A percentile compares a stretch with the other conserved stretches of the same genome.
These are phyloP conservation scores for Mionectes olivaceus DNA, from an alignment of 2,797 vertebrate genomes.

Conservation along the genomic window DNA sequence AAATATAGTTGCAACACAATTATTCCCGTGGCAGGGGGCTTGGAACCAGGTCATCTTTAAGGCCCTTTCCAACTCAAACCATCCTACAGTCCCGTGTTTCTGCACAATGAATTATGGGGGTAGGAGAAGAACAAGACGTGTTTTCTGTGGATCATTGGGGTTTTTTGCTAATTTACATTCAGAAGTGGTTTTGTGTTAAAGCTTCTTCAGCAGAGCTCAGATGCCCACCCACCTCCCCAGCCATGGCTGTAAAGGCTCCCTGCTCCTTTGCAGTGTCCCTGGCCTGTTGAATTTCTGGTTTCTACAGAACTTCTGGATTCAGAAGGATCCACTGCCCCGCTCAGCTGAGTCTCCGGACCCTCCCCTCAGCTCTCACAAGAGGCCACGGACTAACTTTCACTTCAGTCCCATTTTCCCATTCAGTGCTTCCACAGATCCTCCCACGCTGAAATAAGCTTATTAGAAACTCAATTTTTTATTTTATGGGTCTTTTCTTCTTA, in stretches of 20 bases:
- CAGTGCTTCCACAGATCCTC: neutral
- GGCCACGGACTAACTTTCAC: accelerated
- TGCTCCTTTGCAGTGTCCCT: neutral
- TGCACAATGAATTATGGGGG: accelerated
- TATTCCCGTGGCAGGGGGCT: neutral
- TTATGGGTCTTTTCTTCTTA: neutral
- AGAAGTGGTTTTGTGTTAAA: neutral
- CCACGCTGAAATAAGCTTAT: neutral
- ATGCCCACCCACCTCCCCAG: accelerated
- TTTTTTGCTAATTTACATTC: neutral
- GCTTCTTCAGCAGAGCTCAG: neutral
- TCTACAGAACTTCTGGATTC: no score
- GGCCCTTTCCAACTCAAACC: neutral
- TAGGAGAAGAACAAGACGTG: neutral
- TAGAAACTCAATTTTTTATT: neutral
- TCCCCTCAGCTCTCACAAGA: accelerated
- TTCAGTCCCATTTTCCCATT: accelerated
- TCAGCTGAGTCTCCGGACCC: neutral
- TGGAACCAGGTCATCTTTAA: neutral
- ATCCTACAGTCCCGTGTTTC: neutral
- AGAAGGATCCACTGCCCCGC: neutral
- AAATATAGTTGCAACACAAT: neutral
- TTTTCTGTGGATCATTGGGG: accelerated
- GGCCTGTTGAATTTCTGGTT: neutral
- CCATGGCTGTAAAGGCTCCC: neutral